Conservation (phyloP, 1,140 invertebrate species). For the Drosophila cardini region DNA sequence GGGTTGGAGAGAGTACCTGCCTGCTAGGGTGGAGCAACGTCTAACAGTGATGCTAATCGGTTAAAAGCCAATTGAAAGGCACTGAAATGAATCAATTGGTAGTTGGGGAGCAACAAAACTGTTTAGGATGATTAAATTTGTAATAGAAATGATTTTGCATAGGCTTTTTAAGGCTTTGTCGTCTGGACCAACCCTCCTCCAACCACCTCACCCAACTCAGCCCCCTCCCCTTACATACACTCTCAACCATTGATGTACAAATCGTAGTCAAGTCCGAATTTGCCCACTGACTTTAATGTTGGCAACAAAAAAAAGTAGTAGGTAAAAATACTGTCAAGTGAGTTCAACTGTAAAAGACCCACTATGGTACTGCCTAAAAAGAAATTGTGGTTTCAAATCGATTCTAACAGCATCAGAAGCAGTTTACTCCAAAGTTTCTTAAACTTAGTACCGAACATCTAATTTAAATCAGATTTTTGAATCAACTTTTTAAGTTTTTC, state of each 20-base stretch:
- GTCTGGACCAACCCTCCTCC: neutral
- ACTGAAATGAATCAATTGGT: conserved; percentile 79
- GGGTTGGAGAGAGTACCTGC: neutral
- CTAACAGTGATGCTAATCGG: conserved; percentile 63
- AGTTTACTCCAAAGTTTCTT: too few relatives aligned
- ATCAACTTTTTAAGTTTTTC: too few relatives aligned
- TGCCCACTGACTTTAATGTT: conserved; percentile 60
- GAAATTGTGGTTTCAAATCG: too few relatives aligned
- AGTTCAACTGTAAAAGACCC: too few relatives aligned
- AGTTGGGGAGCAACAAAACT: conserved; percentile 39
- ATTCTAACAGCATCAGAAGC: too few relatives aligned
- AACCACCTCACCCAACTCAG: neutral
- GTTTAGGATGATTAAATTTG: conserved; percentile 82
- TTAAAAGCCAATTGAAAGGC: conserved; percentile 79
- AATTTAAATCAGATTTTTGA: too few relatives aligned
- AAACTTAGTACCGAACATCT: too few relatives aligned
- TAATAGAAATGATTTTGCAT: conserved; percentile 73
- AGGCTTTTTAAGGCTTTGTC: conserved; percentile 42
- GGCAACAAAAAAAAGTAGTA: conserved; percentile 22
- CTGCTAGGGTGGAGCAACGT: neutral
- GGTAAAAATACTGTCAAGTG: neutral
- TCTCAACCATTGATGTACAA: conserved; percentile 47
- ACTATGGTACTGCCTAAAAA: too few relatives aligned
- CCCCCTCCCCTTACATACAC: neutral
- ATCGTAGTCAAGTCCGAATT: conserved; percentile 14